These are phyloP conservation scores for Opisthograptis luteolata DNA, from an alignment of 2,888 invertebrate genomes.

Conservation along the genomic window DNA sequence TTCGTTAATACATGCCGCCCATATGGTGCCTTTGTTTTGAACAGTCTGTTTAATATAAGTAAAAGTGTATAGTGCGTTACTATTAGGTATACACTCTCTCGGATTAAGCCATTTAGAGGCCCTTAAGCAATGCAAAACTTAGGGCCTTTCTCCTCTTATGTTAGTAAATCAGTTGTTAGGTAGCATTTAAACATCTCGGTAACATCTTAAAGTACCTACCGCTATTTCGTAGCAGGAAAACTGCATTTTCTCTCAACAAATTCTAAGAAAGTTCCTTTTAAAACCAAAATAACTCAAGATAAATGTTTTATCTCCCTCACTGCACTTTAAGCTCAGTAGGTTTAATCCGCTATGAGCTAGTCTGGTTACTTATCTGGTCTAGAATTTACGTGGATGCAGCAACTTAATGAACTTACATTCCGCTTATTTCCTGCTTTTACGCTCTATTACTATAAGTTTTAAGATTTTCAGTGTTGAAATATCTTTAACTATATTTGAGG, in stretches of 20 bases:
- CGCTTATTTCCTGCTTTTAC: background rate
- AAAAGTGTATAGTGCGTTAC: slow-evolving; percentile 19
- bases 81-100: no score
- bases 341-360: slow-evolving; percentile 26
- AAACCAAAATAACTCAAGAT: slow-evolving; percentile 29
- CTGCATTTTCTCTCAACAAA: background rate
- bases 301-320: slow-evolving; percentile 34
- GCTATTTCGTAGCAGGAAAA: background rate
- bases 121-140: no score
- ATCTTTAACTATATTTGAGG: no score
- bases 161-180: no score
- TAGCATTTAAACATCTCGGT: no score
- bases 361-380: slow-evolving; percentile 28
- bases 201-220: background rate
- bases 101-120: no score
- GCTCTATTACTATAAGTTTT: background rate
- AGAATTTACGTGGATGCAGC: slow-evolving; percentile 2
- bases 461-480: no score
- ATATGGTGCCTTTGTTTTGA: slow-evolving; percentile 37
- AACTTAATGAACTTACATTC: background rate
- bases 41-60: slow-evolving; percentile 17
- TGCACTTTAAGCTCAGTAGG: slow-evolving; percentile 23
- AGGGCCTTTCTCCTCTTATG: no score
- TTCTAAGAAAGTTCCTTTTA: slow-evolving; percentile 14
- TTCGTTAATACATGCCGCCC: slow-evolving; percentile 44